Conservation (phyloP, 2,113 vertebrate genomes). For the Mormyrus lacerda region DNA sequence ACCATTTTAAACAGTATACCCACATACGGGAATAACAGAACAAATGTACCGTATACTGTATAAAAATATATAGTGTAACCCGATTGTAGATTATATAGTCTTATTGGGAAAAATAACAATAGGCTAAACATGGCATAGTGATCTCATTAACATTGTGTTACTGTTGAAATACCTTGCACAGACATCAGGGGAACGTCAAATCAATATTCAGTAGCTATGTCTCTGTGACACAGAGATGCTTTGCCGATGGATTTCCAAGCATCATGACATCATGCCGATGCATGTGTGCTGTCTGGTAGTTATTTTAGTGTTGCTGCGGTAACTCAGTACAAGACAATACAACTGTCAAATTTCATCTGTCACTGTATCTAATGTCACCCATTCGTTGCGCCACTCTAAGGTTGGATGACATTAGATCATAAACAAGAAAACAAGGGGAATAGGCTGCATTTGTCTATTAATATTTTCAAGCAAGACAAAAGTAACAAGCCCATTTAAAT, state of each 20-base stretch:
- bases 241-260: background rate
- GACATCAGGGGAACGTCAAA: background rate
- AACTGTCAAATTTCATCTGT: background rate
- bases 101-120: background rate
- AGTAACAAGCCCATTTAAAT: background rate
- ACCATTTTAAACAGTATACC: background rate
- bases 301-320: background rate
- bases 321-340: background rate
- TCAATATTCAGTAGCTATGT: background rate
- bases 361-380: background rate
- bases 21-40: background rate
- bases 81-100: background rate
- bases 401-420: background rate
- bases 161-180: background rate
- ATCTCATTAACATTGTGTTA: background rate
- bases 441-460: background rate
- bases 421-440: background rate
- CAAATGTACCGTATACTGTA: background rate
- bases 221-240: background rate
- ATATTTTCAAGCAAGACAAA: background rate
- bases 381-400: background rate
- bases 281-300: background rate
- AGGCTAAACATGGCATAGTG: no score
- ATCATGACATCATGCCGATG: background rate
- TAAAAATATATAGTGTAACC: background rate